Evolutionary conservation across 2,797 vertebrate genomes (phyloP).

Genomic region (Ceryle rudis): DNA sequence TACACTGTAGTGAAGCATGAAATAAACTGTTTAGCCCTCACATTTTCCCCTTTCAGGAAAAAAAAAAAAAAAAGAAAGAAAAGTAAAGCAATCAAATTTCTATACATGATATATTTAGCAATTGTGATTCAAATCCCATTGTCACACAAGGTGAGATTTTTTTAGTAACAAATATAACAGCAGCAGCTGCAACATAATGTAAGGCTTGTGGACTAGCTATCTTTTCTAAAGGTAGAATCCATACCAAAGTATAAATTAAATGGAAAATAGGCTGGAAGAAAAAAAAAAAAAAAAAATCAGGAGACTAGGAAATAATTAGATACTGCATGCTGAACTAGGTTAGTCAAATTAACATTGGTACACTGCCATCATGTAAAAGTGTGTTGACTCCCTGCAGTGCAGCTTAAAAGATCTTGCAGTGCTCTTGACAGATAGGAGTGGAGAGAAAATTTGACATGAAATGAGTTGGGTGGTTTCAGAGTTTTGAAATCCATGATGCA

Average conservation of each 20-base stretch:
- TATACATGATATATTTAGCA: constrained; percentile 25
- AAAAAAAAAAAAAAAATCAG: constrained; percentile 7
- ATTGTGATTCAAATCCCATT: constrained; percentile 57
- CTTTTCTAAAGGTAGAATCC: constrained; percentile 66
- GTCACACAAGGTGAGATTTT: constrained; percentile 17
- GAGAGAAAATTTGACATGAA: background rate
- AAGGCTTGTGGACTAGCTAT: constrained; percentile 45
- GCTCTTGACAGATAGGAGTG: background rate
- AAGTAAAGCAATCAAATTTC: constrained; percentile 40
- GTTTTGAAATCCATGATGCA: background rate
- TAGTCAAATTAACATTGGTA: constrained; percentile 65
- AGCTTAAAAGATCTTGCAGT: background rate
- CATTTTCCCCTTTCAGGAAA: constrained; percentile 17
- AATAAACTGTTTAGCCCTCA: constrained; percentile 53
- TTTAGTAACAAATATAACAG: constrained; percentile 51
- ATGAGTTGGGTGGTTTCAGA: background rate
- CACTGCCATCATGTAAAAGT: constrained; percentile 16
- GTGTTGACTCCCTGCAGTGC: background rate
- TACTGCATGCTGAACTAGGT: constrained; percentile 30
- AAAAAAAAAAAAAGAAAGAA: background rate
- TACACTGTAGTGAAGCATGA: constrained; percentile 74
- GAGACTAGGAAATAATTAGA: constrained; percentile 39
- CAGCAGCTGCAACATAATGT: constrained; percentile 53
- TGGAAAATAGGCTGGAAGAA: constrained; percentile 36
- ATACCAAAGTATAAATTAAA: constrained; percentile 62